Conservation (phyloP, 2,888 invertebrate species). For the Cecidostiba fungosa region DNA sequence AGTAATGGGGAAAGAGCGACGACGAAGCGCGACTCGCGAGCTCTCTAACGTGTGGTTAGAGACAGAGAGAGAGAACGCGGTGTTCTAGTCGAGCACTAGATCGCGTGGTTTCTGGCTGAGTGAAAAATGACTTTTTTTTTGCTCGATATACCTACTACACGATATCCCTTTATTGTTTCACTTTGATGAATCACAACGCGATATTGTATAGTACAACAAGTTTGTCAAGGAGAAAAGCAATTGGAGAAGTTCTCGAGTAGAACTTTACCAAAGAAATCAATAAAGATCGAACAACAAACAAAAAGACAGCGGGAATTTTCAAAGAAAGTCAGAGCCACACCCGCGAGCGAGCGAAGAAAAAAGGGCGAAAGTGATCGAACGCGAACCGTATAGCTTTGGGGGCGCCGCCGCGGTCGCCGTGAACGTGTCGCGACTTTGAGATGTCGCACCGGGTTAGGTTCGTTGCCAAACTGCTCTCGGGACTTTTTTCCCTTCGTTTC, state of each 20-base stretch:
- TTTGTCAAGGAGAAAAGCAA: not conserved
- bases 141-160: not conserved
- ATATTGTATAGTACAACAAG: too few relatives aligned
- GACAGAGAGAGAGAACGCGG: not conserved
- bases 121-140: slow-evolving; percentile 5
- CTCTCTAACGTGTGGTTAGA: slow-evolving; percentile 48
- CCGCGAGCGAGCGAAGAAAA: not conserved
- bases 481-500: not conserved
- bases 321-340: not conserved
- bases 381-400: not conserved
- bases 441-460: slow-evolving; percentile 77
- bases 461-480: slow-evolving; percentile 69
- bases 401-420: slow-evolving; percentile 62
- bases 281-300: too few relatives aligned
- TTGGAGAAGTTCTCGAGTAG: too few relatives aligned
- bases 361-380: slow-evolving; percentile 4
- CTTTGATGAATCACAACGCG: not conserved
- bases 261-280: too few relatives aligned
- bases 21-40: slow-evolving; percentile 55
- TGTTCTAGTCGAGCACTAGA: too few relatives aligned
- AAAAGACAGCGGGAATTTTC: not conserved
- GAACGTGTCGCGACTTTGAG: slow-evolving; percentile 77
- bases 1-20: slow-evolving; percentile 43
- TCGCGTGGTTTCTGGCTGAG: not conserved
- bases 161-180: not conserved